Evolutionary conservation across 2,797 vertebrate species (phyloP), one percentile per base, ranked within the genome.

Genomic region (Borostomias antarcticus): DNA sequence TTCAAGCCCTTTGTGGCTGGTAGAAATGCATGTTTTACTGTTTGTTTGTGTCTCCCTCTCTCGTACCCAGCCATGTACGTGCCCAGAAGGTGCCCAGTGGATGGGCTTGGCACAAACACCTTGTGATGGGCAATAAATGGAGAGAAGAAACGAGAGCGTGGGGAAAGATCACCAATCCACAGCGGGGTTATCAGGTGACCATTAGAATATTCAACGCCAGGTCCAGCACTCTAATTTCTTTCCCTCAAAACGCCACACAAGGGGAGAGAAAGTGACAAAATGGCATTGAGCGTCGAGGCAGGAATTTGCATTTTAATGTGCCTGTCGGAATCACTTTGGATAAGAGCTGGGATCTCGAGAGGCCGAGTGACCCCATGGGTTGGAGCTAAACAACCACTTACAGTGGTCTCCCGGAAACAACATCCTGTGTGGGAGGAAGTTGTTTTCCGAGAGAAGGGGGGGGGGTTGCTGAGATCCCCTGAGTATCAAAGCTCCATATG

Each of bases 231-330:
- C 88, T 93, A 95, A 94, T 94, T 92, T 90, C 90, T 89, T 90
- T 91, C 91, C 84, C 86, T 84, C 85, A 92, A 82, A 83, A 81
- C 85, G 82, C 86, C 83, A 87, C 81, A 84, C 82, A 86, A 86
- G 74, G 80, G 88, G 84, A 93, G 93, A 94, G 92, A 93, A 95
- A 95, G 89, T 92, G 92, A 95, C 91, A 90, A 90, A 91, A 89
- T 85, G 82, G 85, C 88, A 84, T 83, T 76, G 87, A 94, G 91
- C 85, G 78, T 74, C 81, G 80, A 72, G 91, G 89, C 89, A 86
- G 88, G 88, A 94, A 95, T 96, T 95, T 93, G 93, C 94, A 95
- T 93, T 96, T 96, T 95, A 95, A 95, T 93, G 90, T 89, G 93
- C 88, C 85, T 89, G 91, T 92, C 91, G 83, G 84, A 93, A 89